phyloP scores from a whole-genome alignment of 2,797 vertebrate species.

The Staurois parvus region DNA sequence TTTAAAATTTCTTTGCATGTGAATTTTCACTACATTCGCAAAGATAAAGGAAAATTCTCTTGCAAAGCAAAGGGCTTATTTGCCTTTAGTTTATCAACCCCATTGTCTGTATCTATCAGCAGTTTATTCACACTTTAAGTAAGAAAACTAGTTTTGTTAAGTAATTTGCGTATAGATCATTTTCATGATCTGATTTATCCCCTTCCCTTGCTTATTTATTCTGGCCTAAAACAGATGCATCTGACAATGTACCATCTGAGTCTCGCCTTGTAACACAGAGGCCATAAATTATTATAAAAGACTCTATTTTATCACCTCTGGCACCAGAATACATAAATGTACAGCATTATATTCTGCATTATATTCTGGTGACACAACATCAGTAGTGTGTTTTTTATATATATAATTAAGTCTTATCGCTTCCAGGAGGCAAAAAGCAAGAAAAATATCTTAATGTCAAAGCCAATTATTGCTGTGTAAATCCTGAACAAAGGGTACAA shows the following conservation, averaged over 20 bases:
- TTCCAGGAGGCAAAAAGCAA: constrained; percentile 42
- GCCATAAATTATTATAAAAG: constrained; percentile 35
- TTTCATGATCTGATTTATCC: constrained; percentile 8
- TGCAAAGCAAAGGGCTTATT: too few relatives aligned
- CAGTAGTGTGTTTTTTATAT: constrained; percentile 2
- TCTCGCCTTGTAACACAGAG: constrained; percentile 27
- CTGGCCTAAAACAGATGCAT: constrained; percentile 6
- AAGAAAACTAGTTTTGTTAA: neutral
- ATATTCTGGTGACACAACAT: constrained; percentile 23
- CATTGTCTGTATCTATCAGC: constrained; percentile 18
- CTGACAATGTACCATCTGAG: constrained; percentile 18
- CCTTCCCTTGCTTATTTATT: constrained; percentile 15
- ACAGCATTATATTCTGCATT: neutral
- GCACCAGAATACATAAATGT: constrained; percentile 29
- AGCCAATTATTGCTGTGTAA: constrained; percentile 56
- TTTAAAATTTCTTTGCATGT: too few relatives aligned
- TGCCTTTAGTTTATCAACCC: too few relatives aligned
- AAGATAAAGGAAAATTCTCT: too few relatives aligned
- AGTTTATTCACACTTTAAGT: neutral
- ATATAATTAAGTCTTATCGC: constrained; percentile 32
- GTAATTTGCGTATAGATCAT: constrained; percentile 38
- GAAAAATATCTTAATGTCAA: constrained; percentile 57
- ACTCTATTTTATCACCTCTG: constrained; percentile 23
- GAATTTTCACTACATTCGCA: too few relatives aligned
- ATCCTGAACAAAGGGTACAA: constrained; percentile 59